Evolutionary conservation across 2,888 invertebrate genomes (phyloP).

Genomic region (Rotaria socialis): DNA sequence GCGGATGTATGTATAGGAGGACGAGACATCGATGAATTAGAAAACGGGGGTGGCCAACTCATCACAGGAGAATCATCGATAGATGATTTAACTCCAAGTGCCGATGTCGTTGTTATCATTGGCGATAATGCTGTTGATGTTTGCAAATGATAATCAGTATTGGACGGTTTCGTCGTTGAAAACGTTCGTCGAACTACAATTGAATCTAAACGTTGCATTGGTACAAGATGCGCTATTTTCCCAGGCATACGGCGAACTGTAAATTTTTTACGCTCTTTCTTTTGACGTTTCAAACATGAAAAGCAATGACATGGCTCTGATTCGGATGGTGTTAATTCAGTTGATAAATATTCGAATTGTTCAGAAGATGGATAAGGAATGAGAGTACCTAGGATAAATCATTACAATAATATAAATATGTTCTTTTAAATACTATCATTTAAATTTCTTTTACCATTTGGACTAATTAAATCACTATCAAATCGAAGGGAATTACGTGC

Average conservation of each 20-base stretch:
- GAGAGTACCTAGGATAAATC: neutral
- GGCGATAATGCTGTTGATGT: neutral
- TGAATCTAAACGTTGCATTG: constrained; percentile 1
- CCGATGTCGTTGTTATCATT: neutral
- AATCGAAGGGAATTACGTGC: constrained; percentile 2
- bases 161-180: neutral
- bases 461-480: neutral
- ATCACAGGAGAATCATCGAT: neutral
- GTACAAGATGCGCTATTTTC: constrained; percentile 62
- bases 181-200: neutral
- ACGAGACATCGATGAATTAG: neutral
- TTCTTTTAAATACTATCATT: too few species aligned
- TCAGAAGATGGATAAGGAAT: neutral
- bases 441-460: neutral
- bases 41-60: neutral
- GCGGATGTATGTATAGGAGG: neutral
- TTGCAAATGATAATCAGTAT: neutral
- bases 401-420: neutral
- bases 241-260: constrained; percentile 64
- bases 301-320: neutral
- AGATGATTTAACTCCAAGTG: neutral
- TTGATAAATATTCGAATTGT: neutral
- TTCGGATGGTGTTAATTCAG: constrained; percentile 2
- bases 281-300: neutral
- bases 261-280: constrained; percentile 51